Evolutionary conservation across 2,113 vertebrate genomes (phyloP).

Genomic region (Polyodon spathula): DNA sequence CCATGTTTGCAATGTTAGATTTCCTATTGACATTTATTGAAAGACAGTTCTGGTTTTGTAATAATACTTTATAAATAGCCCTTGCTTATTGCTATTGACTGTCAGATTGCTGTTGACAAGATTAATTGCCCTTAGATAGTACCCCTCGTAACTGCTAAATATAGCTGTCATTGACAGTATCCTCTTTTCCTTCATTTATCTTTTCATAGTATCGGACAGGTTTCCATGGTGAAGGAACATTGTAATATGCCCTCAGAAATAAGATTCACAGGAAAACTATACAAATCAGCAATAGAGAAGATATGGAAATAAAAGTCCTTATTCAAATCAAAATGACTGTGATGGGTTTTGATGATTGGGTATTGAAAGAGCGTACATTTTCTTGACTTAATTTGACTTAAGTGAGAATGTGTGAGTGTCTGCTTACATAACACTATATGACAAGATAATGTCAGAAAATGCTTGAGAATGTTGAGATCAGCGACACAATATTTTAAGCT

Average conservation of each 20-base stretch:
- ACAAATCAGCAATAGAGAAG: too few species aligned
- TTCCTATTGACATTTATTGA: background rate
- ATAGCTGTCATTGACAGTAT: slow-evolving; percentile 29
- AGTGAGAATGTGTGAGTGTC: too few species aligned
- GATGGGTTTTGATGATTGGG: too few species aligned
- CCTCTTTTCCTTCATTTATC: slow-evolving; percentile 28
- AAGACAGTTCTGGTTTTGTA: background rate
- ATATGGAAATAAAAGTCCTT: too few species aligned
- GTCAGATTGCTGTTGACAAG: slow-evolving; percentile 19
- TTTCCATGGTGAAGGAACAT: slow-evolving; percentile 32
- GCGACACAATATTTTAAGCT: too few species aligned
- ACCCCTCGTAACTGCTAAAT: slow-evolving; percentile 24
- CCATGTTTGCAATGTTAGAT: background rate
- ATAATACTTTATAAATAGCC: background rate
- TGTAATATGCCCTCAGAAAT: slow-evolving; percentile 5
- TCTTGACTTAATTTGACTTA: too few species aligned
- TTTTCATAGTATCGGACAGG: slow-evolving; percentile 26
- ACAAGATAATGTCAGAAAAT: too few species aligned
- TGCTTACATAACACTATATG: too few species aligned
- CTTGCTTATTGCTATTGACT: slow-evolving; percentile 1
- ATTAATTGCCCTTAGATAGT: slow-evolving; percentile 25
- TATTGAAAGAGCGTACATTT: too few species aligned
- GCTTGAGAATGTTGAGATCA: too few species aligned
- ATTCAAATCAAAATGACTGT: too few species aligned
- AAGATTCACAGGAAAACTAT: background rate